phyloP scores from a whole-genome alignment of 2,888 invertebrate genomes.

The Oscheius myriophilus region DNA sequence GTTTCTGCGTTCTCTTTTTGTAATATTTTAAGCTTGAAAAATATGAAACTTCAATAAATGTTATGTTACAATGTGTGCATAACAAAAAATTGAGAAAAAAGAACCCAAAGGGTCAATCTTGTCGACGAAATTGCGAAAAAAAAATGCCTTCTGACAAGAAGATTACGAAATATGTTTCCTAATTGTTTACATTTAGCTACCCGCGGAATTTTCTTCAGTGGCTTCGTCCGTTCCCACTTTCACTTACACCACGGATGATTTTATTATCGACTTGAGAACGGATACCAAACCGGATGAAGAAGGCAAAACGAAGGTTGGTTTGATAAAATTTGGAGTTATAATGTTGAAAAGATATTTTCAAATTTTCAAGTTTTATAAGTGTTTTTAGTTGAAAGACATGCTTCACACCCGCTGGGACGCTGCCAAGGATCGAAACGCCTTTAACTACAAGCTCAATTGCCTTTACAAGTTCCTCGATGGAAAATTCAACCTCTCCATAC shows the following conservation, averaged over 20 bases:
- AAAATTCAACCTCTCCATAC: slow-evolving; percentile 62
- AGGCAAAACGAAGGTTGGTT: slow-evolving; percentile 21
- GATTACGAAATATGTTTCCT: slow-evolving; percentile 1
- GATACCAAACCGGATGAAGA: slow-evolving; percentile 18
- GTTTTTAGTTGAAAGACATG: slow-evolving; percentile 52
- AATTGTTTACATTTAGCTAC: slow-evolving; percentile 41
- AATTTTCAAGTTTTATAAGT: background rate
- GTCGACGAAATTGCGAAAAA: background rate
- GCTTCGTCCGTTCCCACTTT: slow-evolving; percentile 49
- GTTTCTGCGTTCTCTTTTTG: no score
- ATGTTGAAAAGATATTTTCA: background rate
- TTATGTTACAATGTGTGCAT: no score
- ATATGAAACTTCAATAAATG: no score
- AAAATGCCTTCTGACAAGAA: background rate
- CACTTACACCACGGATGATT: slow-evolving; percentile 58
- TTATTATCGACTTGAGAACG: slow-evolving; percentile 55
- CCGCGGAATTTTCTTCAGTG: slow-evolving; percentile 48
- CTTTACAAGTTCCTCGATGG: slow-evolving; percentile 68
- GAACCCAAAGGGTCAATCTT: no score
- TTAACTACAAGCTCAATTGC: slow-evolving; percentile 68
- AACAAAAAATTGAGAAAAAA: no score
- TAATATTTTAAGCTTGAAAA: no score
- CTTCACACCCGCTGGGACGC: slow-evolving; percentile 60
- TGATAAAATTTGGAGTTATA: background rate
- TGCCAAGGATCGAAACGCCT: slow-evolving; percentile 55